Percentiles rank a stretch among this genome's conserved stretches.
These are phyloP conservation scores for Drosophila antonietae DNA, from an alignment of 2,888 invertebrate genomes.

Conservation along the genomic window DNA sequence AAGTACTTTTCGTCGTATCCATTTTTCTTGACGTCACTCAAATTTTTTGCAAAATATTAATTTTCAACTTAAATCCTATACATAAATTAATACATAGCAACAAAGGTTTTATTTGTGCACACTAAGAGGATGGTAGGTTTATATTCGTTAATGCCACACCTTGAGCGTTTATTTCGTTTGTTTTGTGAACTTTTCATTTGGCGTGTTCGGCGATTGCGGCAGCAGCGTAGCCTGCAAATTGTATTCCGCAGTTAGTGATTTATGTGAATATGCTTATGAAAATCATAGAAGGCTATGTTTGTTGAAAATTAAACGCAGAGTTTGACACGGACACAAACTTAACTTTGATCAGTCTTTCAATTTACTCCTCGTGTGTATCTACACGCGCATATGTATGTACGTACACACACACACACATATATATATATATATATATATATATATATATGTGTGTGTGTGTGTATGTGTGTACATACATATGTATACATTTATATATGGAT, in stretches of 20 bases:
- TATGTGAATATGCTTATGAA: not conserved
- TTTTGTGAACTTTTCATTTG: slow-evolving; percentile 23
- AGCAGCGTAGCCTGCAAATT: slow-evolving; percentile 22
- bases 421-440: not conserved
- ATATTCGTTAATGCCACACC: not conserved
- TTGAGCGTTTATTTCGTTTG: not conserved
- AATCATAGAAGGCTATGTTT: not conserved
- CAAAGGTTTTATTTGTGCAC: slow-evolving; percentile 10
- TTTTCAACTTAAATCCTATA: slow-evolving; percentile 30
- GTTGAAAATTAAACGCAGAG: slow-evolving; percentile 1
- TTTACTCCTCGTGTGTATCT: slow-evolving; percentile 16
- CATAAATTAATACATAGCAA: slow-evolving; percentile 17
- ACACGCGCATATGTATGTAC: not conserved
- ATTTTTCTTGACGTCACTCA: slow-evolving; percentile 59
- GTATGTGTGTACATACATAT: not conserved
- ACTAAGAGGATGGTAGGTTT: slow-evolving; percentile 48
- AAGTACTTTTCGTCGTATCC: slow-evolving; percentile 45
- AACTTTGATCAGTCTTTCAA: not conserved
- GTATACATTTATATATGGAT: not conserved
- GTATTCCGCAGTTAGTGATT: slow-evolving; percentile 24
- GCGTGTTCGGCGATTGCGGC: slow-evolving; percentile 27
- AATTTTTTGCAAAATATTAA: slow-evolving; percentile 46
- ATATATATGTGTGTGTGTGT: no score
- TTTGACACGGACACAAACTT: not conserved
- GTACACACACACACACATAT: not conserved